These are phyloP conservation scores for Lepilemur ruficaudatus DNA, from an alignment of 2,797 vertebrate species.

Conservation along the genomic window DNA sequence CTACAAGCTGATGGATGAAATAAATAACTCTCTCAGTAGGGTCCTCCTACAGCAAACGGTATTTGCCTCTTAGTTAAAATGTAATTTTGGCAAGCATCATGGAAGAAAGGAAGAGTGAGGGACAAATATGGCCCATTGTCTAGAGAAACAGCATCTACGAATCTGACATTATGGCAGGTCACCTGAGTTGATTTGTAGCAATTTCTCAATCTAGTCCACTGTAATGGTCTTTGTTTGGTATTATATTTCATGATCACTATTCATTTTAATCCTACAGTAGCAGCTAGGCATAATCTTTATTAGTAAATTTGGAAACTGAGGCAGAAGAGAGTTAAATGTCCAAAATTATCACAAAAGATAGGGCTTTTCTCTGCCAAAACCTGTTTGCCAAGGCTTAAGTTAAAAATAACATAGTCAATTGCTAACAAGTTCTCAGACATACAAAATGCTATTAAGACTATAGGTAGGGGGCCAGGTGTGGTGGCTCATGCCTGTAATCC, in stretches of 20 bases:
- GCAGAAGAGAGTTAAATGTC: not conserved
- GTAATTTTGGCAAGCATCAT: not conserved
- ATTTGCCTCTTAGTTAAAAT: not conserved
- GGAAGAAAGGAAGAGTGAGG: not conserved
- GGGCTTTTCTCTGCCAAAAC: not conserved
- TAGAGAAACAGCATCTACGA: not conserved
- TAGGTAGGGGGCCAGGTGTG: no score
- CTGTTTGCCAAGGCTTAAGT: not conserved
- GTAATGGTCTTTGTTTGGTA: not conserved
- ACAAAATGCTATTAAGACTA: conserved; percentile 1
- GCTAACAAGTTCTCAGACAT: not conserved
- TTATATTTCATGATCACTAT: not conserved
- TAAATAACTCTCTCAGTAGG: not conserved
- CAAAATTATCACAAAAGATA: not conserved
- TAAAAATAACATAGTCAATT: conserved; percentile 19
- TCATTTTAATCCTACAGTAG: conserved; percentile 21
- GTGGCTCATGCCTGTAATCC: not conserved
- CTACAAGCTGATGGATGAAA: not conserved
- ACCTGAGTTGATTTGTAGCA: not conserved
- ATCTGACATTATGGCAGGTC: not conserved
- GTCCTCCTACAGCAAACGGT: not conserved
- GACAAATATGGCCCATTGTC: not conserved
- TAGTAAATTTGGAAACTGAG: conserved; percentile 21
- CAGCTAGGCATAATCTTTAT: not conserved
- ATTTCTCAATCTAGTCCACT: not conserved